Evolutionary conservation across 2,797 vertebrate genomes (phyloP), one percentile per base, ranked within the genome.

Genomic region (Pelochelys cantorii): DNA sequence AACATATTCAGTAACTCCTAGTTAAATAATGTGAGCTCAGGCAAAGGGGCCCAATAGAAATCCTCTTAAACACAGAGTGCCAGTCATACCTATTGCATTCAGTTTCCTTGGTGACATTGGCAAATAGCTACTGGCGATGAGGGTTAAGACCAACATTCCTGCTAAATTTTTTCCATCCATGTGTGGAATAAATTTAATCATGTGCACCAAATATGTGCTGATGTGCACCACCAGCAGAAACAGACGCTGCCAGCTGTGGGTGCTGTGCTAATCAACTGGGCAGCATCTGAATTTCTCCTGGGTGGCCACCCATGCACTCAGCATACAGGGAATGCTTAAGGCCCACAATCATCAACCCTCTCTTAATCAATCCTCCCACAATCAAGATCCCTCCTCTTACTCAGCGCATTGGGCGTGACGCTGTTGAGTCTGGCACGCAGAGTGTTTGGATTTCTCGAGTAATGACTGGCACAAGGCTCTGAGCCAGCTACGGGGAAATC

Each of bases 381-480:
- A 79, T 74, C 25, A 65, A 82, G 80, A 82, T 89, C 86, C 48
- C 11, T 7, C 12, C 84, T 62, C 84, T 88, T 34, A 78, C 82
- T 92, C 95, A 2, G 2, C 71, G 71, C 68, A 53, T 18, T 82
- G 27, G n/a, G 81, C 52, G 42, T 0, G 0, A 79, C 42, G 53
- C 34, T 87, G 79, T 54, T 85, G 86, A 74, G 31, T 31, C 23
- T 3, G 60, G 23, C 12, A 87, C 27, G 81, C 55, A 93, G 94
- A 81, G 27, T 11, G 77, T 37, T 86, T 92, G 29, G 27, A 48
- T 6, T 94, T 93, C 86, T 95, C 88, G 7, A 96, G 42, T 78
- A 68, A 95, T 23, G 90, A 90, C 37, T 90, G 56, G 55, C 95
- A 93, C 90, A 95, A 53, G 59, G 29, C 17, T 89, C 83, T 87